phyloP scores from a whole-genome alignment of 2,113 vertebrate species.

The Pangasianodon gigas region DNA sequence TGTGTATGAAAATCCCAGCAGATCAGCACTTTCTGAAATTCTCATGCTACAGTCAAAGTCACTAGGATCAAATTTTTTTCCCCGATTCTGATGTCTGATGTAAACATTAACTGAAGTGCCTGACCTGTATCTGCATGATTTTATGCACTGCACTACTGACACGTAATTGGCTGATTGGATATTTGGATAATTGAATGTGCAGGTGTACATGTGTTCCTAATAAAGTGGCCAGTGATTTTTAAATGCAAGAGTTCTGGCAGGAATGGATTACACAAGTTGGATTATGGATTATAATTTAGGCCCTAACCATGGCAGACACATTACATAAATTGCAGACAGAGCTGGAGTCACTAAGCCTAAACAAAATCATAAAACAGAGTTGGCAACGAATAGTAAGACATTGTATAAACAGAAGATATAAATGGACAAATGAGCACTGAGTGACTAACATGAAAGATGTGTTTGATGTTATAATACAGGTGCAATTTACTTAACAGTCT shows the following conservation, averaged over 20 bases:
- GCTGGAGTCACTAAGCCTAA: background rate
- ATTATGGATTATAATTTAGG: no score
- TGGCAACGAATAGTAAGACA: background rate
- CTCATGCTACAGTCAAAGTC: background rate
- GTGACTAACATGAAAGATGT: background rate
- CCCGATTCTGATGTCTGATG: background rate
- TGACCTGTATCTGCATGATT: background rate
- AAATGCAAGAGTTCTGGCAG: no score
- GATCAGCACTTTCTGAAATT: no score
- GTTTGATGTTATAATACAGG: background rate
- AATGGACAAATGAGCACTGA: background rate
- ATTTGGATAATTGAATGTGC: no score
- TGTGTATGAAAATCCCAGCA: background rate
- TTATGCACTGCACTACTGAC: no score
- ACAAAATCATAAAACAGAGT: background rate
- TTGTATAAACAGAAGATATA: background rate
- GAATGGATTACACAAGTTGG: no score
- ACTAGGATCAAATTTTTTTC: background rate
- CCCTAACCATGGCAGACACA: background rate
- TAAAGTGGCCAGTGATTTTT: no score
- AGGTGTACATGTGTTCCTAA: no score
- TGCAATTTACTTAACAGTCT: background rate
- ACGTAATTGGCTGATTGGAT: no score
- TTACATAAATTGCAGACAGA: background rate
- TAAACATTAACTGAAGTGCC: background rate